Percentiles rank a stretch among this genome's conserved stretches.
Conservation (phyloP, 2,888 invertebrate genomes). For the Zhuqinia jingwanae region DNA sequence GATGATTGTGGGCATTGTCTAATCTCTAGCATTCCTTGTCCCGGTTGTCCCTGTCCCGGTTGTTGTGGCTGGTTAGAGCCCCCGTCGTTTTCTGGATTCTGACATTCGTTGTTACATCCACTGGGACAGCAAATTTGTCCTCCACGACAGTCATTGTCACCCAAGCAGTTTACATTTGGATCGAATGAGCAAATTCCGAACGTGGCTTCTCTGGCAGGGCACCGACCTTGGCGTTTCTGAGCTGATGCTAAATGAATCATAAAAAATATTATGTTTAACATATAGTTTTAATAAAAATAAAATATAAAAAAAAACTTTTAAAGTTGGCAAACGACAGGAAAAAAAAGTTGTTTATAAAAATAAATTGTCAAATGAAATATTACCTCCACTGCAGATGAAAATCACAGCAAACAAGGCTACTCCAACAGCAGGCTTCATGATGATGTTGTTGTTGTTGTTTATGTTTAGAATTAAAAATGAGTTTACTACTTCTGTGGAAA, state of each 20-base stretch:
- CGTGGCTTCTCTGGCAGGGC: slow-evolving; percentile 15
- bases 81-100: slow-evolving; percentile 43
- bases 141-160: slow-evolving; percentile 48
- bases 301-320: not conserved
- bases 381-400: slow-evolving; percentile 46
- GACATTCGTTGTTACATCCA: slow-evolving; percentile 61
- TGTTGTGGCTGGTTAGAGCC: not conserved
- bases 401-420: slow-evolving; percentile 33
- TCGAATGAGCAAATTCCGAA: slow-evolving; percentile 65
- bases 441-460: too few species aligned
- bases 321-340: not conserved
- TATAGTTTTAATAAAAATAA: not conserved
- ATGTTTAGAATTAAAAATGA: slow-evolving; percentile 7
- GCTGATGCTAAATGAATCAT: slow-evolving; percentile 34
- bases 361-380: not conserved
- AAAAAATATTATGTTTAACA: not conserved
- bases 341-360: not conserved
- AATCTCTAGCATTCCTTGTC: not conserved
- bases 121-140: slow-evolving; percentile 64
- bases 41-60: too few species aligned
- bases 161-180: slow-evolving; percentile 61
- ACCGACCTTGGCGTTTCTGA: slow-evolving; percentile 23
- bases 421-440: slow-evolving; percentile 47
- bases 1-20: slow-evolving; percentile 49
- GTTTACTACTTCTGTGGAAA: too few species aligned